Evolutionary conservation across 2,113 vertebrate genomes (phyloP).

Genomic region (Nematolebias whitei): DNA sequence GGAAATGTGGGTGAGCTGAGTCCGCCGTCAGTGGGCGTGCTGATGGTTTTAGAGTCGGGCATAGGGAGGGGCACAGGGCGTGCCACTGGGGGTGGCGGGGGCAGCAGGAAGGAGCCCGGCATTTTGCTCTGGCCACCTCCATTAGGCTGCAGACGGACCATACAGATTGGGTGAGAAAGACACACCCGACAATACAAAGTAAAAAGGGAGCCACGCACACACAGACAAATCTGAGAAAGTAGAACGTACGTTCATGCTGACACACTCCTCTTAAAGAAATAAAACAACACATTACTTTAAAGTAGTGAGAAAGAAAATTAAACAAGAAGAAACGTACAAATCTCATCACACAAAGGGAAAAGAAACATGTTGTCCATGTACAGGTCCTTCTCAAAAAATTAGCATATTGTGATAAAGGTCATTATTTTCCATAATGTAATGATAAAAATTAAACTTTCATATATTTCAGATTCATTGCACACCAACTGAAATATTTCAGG

Average conservation of each 20-base stretch:
- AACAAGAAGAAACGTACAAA: slow-evolving; percentile 45
- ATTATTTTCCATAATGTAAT: too few relatives aligned
- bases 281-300: slow-evolving; percentile 31
- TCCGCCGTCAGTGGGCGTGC: slow-evolving; percentile 93
- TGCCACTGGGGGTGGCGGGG: slow-evolving; percentile 94
- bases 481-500: too few relatives aligned
- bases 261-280: slow-evolving; percentile 17
- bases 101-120: slow-evolving; percentile 95
- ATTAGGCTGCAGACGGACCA: slow-evolving; percentile 93
- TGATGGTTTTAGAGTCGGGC: slow-evolving; percentile 97
- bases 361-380: slow-evolving; percentile 29
- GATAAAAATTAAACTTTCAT: too few relatives aligned
- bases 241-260: slow-evolving; percentile 10
- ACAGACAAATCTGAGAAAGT: background rate
- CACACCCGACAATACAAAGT: slow-evolving; percentile 75
- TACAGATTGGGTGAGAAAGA: slow-evolving; percentile 92
- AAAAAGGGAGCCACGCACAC: slow-evolving; percentile 50
- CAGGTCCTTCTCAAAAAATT: too few relatives aligned
- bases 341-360: slow-evolving; percentile 37
- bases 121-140: slow-evolving; percentile 97
- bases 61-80: slow-evolving; percentile 97
- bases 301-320: slow-evolving; percentile 12
- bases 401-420: too few relatives aligned
- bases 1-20: slow-evolving; percentile 92
- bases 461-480: too few relatives aligned